Evolutionary conservation across 1,140 invertebrate species (phyloP), one percentile per base, ranked within the genome.

Genomic region (Panonychus citri): DNA sequence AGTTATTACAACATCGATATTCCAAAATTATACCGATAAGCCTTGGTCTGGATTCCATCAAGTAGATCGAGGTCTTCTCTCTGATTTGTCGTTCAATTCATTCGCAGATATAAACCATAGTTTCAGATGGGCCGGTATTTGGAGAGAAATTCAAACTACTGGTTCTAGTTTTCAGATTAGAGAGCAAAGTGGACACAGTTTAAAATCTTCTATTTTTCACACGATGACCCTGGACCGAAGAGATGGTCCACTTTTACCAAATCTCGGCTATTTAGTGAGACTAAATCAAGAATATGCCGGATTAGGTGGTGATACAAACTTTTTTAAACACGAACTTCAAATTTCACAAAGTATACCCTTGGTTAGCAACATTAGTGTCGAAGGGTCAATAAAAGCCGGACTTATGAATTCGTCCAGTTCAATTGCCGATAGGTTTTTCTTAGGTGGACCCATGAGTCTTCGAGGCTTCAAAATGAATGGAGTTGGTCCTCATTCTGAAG

Each of bases 171-270:
- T 91, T 71, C 70, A 75, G 56, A 78, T 91, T 8, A 69, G 85
- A 30, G 83, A 90, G 70, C 78, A 86, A 66, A 76, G 79, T 56
- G 86, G 87, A 10, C 80, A 85, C 43, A 80, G 79, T 57, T 74
- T 91, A 61, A 91, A 91, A 69, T 90, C 85, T 0, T 75, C 82
- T 4, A 53, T 91, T n/a, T 68, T 68, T 60, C 81, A 90, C 67
- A 80, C 82, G 48, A 74, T 82, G 57, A 74, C 75, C 0, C 73
- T 81, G 48, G 87, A 93, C 68, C 77, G 76, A 57, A 73, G 86
- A 59, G 82, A 91, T n/a, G n/a, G n/a, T n/a, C n/a, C n/a, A 69
- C 78, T 88, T 60, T 81, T 90, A 67, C 85, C 87, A 1, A 76
- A 73, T 26, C 66, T 64, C 57, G 86, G 87, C 19, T 69, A 73